These are phyloP conservation scores for Rhinolophus ferrumequinum DNA, from an alignment of 2,113 vertebrate species.

Conservation along the genomic window DNA sequence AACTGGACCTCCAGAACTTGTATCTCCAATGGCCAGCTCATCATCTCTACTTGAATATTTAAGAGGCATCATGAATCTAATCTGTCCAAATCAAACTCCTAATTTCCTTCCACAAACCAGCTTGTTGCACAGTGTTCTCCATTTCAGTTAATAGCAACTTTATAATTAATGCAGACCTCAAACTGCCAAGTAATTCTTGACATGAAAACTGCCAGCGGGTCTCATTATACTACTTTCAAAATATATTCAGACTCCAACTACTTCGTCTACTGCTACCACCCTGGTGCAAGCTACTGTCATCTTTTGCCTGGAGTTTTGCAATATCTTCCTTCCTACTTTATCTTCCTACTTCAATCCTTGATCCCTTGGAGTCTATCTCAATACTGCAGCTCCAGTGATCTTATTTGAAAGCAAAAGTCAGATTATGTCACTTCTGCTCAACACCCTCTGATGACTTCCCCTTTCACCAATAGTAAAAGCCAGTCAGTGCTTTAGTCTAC, in stretches of 20 bases:
- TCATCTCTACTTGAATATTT: background rate
- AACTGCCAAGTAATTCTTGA: background rate
- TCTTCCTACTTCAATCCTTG: background rate
- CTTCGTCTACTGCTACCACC: background rate
- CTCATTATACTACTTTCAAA: background rate
- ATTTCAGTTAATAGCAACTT: background rate
- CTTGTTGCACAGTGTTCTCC: background rate
- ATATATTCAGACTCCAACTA: background rate
- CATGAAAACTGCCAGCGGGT: background rate
- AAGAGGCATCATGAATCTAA: background rate
- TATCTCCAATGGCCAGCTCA: background rate
- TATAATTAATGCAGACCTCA: background rate
- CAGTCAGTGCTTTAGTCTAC: background rate
- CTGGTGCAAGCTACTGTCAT: background rate
- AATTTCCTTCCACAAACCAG: background rate
- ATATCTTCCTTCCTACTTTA: background rate
- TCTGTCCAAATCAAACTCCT: background rate
- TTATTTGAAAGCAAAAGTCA: background rate
- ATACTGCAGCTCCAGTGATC: background rate
- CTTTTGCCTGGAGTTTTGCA: background rate
- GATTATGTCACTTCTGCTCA: background rate
- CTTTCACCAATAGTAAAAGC: background rate
- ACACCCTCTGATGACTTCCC: background rate
- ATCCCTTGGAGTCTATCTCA: background rate
- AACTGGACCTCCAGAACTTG: background rate